Evolutionary conservation across 1,140 invertebrate species (phyloP), one percentile per base, ranked within the genome.

Genomic region (Magallana gigas): DNA sequence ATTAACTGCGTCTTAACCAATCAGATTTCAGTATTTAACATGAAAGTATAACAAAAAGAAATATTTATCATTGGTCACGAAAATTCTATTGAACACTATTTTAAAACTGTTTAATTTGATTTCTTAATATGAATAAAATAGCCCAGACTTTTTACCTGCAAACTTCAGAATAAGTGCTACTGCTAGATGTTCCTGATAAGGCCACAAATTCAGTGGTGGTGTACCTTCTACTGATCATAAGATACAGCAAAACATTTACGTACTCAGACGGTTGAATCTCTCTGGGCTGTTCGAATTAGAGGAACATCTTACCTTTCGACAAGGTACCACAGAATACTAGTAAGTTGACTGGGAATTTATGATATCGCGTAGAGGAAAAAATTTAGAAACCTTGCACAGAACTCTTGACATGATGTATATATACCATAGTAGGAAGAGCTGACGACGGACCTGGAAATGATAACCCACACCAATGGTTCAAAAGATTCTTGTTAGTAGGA

Each of bases 281-380:
- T 9, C 8, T 23, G 11, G 68, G n/a, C 9, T 23, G 9, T 29
- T 12, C 11, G 18, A 9, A 18, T 7, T 9, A 23, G 18, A 4
- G 9, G n/a, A 16, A 29, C 9, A 85, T 23, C 88, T 87, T 80
- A 94, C 92, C 85, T 92, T 56, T 93, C 85, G 57, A 98, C 96
- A 1, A 97, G 95, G 76, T 97, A 96, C 58, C 97, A 96, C 29
- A 96, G 96, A 23, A 23, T 1, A 97, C 94, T 0, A 23, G 23
- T 23, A 23, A 97, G 94, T 90, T 95, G 95, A 23, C 94, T 95
- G 2, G 96, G 96, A 14, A 96, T 93, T 92, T 97, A 96, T 29
- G 96, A 95, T 7, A 96, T 86, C 82, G 95, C 95, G 91, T 91
- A 85, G 1, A 95, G 85, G 58, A 94, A 91, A 83, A 94, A 94